A percentile compares a stretch with the other conserved stretches of the same genome.
phyloP scores from a whole-genome alignment of 2,888 invertebrate species.

The Cremastinae sp. region DNA sequence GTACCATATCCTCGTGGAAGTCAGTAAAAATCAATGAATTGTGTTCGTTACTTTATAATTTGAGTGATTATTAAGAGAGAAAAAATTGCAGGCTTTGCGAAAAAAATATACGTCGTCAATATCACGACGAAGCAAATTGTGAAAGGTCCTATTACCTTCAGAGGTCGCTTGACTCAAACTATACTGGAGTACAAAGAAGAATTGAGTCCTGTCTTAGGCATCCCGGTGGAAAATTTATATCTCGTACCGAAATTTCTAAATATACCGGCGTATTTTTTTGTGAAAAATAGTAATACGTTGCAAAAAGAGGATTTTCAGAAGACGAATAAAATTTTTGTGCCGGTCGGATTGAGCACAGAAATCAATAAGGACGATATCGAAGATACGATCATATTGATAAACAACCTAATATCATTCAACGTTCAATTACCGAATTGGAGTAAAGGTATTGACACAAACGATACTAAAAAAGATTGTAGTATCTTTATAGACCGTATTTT shows the following conservation, averaged over 20 bases:
- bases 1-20: slow-evolving; percentile 85
- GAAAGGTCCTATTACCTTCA: slow-evolving; percentile 84
- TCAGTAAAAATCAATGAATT: slow-evolving; percentile 63
- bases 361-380: slow-evolving; percentile 74
- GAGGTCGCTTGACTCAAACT: slow-evolving; percentile 83
- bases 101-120: slow-evolving; percentile 85
- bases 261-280: background rate
- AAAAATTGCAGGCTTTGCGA: slow-evolving; percentile 79
- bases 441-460: slow-evolving; percentile 82
- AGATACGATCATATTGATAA: slow-evolving; percentile 83
- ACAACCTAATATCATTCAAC: slow-evolving; percentile 84
- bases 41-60: background rate
- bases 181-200: slow-evolving; percentile 83
- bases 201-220: slow-evolving; percentile 81
- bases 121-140: slow-evolving; percentile 83
- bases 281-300: slow-evolving; percentile 77
- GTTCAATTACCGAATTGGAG: slow-evolving; percentile 85
- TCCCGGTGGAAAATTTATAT: slow-evolving; percentile 78
- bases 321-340: slow-evolving; percentile 82
- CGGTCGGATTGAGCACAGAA: slow-evolving; percentile 81
- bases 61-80: background rate
- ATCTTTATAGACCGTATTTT: background rate
- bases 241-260: slow-evolving; percentile 79
- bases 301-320: slow-evolving; percentile 73
- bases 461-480: no score